A percentile compares a stretch with the other conserved stretches of the same genome.
These are phyloP conservation scores for Hypolimnas misippus DNA, from an alignment of 2,888 invertebrate genomes.

Conservation along the genomic window DNA sequence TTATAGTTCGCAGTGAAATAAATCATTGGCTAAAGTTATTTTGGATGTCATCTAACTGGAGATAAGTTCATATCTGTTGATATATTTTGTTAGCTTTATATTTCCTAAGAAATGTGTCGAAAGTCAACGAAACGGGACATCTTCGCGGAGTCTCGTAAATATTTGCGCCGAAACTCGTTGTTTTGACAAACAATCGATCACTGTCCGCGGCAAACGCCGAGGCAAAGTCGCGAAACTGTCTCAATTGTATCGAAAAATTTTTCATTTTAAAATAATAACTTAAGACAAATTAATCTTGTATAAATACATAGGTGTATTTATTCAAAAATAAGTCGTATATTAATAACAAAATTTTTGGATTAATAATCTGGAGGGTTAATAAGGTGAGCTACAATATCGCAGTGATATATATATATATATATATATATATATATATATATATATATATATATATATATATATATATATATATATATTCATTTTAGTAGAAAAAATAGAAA, in stretches of 20 bases:
- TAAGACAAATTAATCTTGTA: background rate
- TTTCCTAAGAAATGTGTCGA: constrained; percentile 13
- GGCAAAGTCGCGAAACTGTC: constrained; percentile 11
- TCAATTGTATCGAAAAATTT: background rate
- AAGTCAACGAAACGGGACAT: constrained; percentile 14
- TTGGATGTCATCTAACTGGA: constrained; percentile 5
- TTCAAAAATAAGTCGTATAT: too few relatives aligned
- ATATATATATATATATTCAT: too few relatives aligned
- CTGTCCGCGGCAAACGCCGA: constrained; percentile 36
- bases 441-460: too few relatives aligned
- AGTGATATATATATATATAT: too few relatives aligned
- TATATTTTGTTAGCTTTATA: constrained; percentile 21
- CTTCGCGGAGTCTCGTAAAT: constrained; percentile 25
- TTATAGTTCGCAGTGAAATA: constrained; percentile 7
- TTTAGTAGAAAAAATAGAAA: too few relatives aligned
- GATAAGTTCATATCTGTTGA: constrained; percentile 14
- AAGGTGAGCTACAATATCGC: too few relatives aligned
- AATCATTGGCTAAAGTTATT: constrained; percentile 20
- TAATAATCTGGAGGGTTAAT: too few relatives aligned
- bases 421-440: too few relatives aligned
- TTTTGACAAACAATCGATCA: constrained; percentile 40
- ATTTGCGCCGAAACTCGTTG: constrained; percentile 34
- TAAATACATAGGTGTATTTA: too few relatives aligned
- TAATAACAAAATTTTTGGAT: too few relatives aligned
- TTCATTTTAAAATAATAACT: background rate